Conservation (phyloP, 2,113 vertebrate genomes). For the Alethe castanea region DNA sequence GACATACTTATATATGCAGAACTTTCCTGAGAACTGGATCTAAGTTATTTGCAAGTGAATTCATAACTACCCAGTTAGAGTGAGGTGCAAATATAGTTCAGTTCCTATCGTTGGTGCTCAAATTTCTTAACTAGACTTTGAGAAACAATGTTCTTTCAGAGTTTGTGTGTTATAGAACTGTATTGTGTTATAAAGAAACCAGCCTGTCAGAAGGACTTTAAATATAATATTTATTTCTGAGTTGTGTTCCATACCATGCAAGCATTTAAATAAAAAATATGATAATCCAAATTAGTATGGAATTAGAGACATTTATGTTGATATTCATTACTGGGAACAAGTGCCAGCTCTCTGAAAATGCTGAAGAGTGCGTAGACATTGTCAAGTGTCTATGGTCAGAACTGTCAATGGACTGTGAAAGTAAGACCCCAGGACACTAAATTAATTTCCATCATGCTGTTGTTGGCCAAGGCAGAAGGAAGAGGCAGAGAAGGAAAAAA, state of each 20-base stretch:
- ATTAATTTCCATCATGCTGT: neutral
- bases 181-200: neutral
- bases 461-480: neutral
- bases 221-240: neutral
- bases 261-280: neutral
- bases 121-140: neutral
- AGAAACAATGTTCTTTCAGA: neutral
- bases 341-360: neutral
- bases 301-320: neutral
- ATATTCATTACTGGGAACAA: neutral
- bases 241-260: neutral
- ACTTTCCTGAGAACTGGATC: neutral
- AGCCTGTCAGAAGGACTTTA: neutral
- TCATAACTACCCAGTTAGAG: neutral
- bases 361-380: neutral
- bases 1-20: rapidly evolving
- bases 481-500: neutral
- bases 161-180: neutral
- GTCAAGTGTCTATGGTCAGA: neutral
- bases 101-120: neutral
- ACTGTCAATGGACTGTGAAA: neutral
- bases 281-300: neutral
- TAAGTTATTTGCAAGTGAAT: neutral
- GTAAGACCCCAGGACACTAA: neutral
- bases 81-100: neutral